These are phyloP conservation scores for Timema cristinae DNA, from an alignment of 2,888 invertebrate genomes.

Conservation along the genomic window DNA sequence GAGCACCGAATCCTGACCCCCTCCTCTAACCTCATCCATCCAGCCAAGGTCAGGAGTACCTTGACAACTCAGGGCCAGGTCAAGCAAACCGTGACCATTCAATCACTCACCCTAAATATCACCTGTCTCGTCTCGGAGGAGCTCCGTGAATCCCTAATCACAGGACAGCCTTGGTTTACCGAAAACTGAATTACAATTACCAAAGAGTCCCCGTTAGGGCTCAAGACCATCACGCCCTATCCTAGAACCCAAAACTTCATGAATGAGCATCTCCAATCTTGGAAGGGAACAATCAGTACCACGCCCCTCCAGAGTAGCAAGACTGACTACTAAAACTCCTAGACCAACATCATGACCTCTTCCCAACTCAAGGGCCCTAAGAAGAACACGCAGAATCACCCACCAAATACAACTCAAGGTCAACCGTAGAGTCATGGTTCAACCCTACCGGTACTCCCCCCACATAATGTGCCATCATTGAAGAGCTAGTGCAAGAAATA, in stretches of 20 bases:
- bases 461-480: not conserved
- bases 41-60: no score
- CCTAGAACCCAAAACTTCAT: not conserved
- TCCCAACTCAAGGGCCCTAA: not conserved
- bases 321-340: not conserved
- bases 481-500: not conserved
- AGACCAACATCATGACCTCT: not conserved
- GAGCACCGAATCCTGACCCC: no score
- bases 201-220: not conserved
- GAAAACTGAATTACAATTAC: not conserved
- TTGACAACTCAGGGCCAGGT: no score
- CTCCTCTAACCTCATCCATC: no score
- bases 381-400: not conserved
- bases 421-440: not conserved
- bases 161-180: not conserved
- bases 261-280: not conserved
- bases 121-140: no score
- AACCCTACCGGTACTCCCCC: not conserved
- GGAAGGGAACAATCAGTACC: not conserved
- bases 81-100: no score
- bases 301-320: not conserved
- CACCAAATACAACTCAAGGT: not conserved
- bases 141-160: no score
- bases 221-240: not conserved
- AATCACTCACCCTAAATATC: no score